Percentiles rank a stretch among this genome's conserved stretches.
Evolutionary conservation across 2,113 vertebrate species (phyloP).

Genomic region (pig (Sus scrofa)): DNA sequence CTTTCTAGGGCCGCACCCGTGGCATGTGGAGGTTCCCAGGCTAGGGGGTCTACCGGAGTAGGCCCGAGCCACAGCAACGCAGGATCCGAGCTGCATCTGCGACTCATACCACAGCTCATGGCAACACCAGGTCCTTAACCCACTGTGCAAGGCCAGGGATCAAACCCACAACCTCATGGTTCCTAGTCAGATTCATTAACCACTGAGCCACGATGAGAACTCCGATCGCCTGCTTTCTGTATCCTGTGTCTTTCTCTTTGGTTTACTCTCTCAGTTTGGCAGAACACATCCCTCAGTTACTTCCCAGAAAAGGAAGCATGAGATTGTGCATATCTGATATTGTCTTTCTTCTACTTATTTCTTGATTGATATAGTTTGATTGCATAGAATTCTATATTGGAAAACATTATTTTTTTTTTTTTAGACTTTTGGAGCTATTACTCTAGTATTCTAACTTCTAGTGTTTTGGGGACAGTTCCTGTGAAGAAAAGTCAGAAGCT

Average conservation of each 20-base stretch:
- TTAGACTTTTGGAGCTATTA: conserved; percentile 29
- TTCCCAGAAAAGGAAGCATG: conserved; percentile 38
- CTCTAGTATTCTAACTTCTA: not conserved
- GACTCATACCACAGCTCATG: too few relatives aligned
- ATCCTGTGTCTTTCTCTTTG: not conserved
- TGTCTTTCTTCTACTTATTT: conserved; percentile 6
- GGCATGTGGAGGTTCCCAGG: too few relatives aligned
- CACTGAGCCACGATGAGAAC: too few relatives aligned
- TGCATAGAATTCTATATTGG: conserved; percentile 45
- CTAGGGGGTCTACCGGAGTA: too few relatives aligned
- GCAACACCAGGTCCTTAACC: too few relatives aligned
- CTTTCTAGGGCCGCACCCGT: too few relatives aligned
- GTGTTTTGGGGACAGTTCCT: not conserved
- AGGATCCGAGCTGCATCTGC: too few relatives aligned
- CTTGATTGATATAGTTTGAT: not conserved
- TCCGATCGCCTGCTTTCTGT: not conserved
- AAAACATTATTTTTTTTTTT: conserved; percentile 53
- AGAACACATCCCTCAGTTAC: not conserved
- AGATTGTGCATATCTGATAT: conserved; percentile 9
- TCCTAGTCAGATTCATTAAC: too few relatives aligned
- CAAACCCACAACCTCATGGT: too few relatives aligned
- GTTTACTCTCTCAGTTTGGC: not conserved
- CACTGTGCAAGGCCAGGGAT: too few relatives aligned
- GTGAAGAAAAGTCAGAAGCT: not conserved
- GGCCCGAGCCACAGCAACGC: too few relatives aligned